Evolutionary conservation across 2,888 invertebrate species (phyloP), one percentile per base, ranked within the genome.

Genomic region (Euzophera pinguis): DNA sequence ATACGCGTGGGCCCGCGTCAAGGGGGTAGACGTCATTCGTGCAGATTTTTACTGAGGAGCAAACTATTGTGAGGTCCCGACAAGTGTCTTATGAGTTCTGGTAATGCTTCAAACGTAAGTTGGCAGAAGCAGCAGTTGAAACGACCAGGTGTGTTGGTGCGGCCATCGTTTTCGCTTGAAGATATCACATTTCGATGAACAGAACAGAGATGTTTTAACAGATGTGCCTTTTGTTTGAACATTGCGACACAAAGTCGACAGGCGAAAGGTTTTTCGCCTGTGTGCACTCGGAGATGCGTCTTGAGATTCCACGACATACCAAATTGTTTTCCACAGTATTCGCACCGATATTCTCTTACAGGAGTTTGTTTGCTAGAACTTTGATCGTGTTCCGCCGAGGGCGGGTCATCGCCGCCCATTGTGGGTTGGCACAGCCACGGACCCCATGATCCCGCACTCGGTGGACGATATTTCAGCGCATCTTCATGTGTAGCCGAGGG

Each of bases 241-340:
- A 96, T 97, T 53, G 96, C 96, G 55, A 96, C 96, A 75, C 96
- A 97, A 45, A 96, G 92, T 66, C 96, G 92, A 91, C 96, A 97
- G 63, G 96, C 96, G 75, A 97, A 97, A 0, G 96, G 96, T 77
- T 96, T 97, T 68, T 97, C 96, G 55, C 96, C 96, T 0, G 96
- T 97, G 73, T 96, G 96, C 16, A 97, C 96, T 73, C 96, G 92
- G 53, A 96, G 91, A 84, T 96, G 96, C 57, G 96, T 97, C 81
- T 97, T 97, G 71, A 97, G 91, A 91, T 97, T 97, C 96, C 96
- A 97, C 55, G 96, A 96, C 96, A 96, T 96, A 56, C 96, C 96
- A 70, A 97, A 97, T 81, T 96, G 96, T 84, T 97, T 97, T 53
- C 96, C 96, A 79, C 96, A 96, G 79, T 96, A 96, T 75, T 95